Evolutionary conservation across 2,888 invertebrate species (phyloP).

Genomic region (Eupeodes luniger): DNA sequence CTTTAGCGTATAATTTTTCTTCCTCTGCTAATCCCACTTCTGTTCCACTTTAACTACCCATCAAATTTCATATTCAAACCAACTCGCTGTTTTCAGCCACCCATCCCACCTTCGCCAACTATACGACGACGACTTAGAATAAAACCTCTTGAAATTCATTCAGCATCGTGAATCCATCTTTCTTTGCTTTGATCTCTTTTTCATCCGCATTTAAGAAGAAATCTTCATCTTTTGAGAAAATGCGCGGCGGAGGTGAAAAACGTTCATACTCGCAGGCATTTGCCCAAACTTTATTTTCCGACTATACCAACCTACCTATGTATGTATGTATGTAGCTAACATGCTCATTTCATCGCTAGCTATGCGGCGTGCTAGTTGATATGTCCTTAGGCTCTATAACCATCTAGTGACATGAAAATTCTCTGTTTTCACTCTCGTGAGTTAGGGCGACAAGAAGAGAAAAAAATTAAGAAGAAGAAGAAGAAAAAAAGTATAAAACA

Average conservation of each 20-base stretch:
- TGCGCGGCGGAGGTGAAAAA: not conserved
- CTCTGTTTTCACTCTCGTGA: slow-evolving; percentile 33
- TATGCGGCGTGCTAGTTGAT: slow-evolving; percentile 63
- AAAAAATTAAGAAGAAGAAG: not conserved
- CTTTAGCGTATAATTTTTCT: not conserved
- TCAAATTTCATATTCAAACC: slow-evolving; percentile 5
- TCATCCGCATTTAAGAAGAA: slow-evolving; percentile 40
- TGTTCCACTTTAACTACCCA: not conserved
- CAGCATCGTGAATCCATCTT: slow-evolving; percentile 24
- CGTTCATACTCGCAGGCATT: slow-evolving; percentile 12
- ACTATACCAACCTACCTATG: not conserved
- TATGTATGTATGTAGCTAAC: not conserved
- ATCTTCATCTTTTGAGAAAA: slow-evolving; percentile 19
- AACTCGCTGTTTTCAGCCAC: not conserved
- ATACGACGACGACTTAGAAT: not conserved
- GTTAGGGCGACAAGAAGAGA: slow-evolving; percentile 15
- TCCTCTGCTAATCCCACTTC: not conserved
- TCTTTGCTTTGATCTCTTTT: slow-evolving; percentile 64
- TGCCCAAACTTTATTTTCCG: slow-evolving; percentile 48
- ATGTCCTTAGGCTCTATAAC: slow-evolving; percentile 65
- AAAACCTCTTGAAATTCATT: slow-evolving; percentile 19
- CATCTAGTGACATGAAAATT: slow-evolving; percentile 74
- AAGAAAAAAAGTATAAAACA: slow-evolving; percentile 21
- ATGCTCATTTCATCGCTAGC: slow-evolving; percentile 56
- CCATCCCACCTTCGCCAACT: no score